Evolutionary conservation across 2,113 vertebrate genomes (phyloP), one percentile per base, ranked within the genome.

Genomic region (Eleginops maclovinus): DNA sequence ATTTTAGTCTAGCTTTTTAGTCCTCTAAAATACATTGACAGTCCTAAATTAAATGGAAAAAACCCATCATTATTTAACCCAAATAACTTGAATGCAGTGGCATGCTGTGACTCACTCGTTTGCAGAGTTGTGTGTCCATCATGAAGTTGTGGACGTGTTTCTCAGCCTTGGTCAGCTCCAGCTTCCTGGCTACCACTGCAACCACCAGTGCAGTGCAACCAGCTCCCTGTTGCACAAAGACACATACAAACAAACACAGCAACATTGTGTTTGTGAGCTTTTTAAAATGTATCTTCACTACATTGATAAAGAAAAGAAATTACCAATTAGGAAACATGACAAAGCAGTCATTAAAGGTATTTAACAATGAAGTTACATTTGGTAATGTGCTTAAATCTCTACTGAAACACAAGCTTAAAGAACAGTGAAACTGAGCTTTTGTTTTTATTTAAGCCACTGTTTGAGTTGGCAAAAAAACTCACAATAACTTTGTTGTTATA

Each of bases 111-210:
- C 96, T 95, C 77, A 98, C 97, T 97, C 97, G 95, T 96, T 99
- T 99, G 79, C 95, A 96, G 87, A 99, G 96, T 94, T 99, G 97
- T 28, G 97, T 98, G 91, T 98, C 97, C 97, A 98, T 98, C 97
- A 98, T 99, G 93, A 98, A 98, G 93, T 99, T 98, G 92, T 98
- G 97, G 74, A 98, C 97, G 4, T 98, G 97, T 75, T 98, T 98
- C 93, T 99, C 97, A 0, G 97, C 97, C 95, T 98, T 99, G 94
- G 97, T 99, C 90, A 99, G 94, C 91, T 99, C 97, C 87, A 99
- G 93, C 76, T 99, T 98, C 72, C 98, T 92, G 91, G 98, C 97
- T 19, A 98, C 98, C 21, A 98, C 98, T 0, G 97, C 98, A 10
- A 98, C 97, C 71, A 99, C 97, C 49, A 98, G 94, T 0, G 97